These are phyloP conservation scores for Chromobotia macracanthus DNA, from an alignment of 2,797 vertebrate genomes.

Conservation along the genomic window DNA sequence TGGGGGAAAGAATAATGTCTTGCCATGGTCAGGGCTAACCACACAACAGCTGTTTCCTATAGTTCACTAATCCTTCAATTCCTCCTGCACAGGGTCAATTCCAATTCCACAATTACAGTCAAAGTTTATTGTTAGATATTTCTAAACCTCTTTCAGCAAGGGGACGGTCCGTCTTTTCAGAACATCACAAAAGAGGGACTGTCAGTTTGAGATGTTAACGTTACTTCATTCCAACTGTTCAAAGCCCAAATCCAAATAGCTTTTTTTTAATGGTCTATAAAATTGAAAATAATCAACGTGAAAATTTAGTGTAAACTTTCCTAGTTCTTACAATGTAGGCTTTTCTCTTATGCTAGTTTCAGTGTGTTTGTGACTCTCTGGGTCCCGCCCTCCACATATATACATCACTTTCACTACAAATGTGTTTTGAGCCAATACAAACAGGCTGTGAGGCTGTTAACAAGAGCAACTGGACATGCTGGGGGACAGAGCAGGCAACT, in stretches of 20 bases:
- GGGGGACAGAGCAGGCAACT: conserved; percentile 56
- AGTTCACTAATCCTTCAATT: conserved; percentile 38
- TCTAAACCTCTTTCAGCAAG: conserved; percentile 42
- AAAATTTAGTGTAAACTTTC: conserved; percentile 21
- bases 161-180: conserved; percentile 18
- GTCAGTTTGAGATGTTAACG: conserved; percentile 26
- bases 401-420: conserved; percentile 49
- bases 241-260: conserved; percentile 29
- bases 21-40: conserved; percentile 45
- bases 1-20: conserved; percentile 19
- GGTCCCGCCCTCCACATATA: conserved; percentile 28
- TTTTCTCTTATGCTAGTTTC: conserved; percentile 16
- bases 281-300: conserved; percentile 1
- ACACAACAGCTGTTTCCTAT: conserved; percentile 59
- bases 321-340: not conserved
- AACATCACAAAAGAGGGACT: conserved; percentile 34
- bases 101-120: conserved; percentile 20
- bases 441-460: conserved; percentile 46
- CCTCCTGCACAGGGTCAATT: conserved; percentile 22
- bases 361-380: conserved; percentile 3
- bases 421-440: conserved; percentile 45
- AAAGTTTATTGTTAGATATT: conserved; percentile 36
- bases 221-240: not conserved
- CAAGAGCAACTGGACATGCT: conserved; percentile 55
- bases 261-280: conserved; percentile 6